phyloP scores from a whole-genome alignment of 1,140 invertebrate species.

The Calliopsis andreniformis region DNA sequence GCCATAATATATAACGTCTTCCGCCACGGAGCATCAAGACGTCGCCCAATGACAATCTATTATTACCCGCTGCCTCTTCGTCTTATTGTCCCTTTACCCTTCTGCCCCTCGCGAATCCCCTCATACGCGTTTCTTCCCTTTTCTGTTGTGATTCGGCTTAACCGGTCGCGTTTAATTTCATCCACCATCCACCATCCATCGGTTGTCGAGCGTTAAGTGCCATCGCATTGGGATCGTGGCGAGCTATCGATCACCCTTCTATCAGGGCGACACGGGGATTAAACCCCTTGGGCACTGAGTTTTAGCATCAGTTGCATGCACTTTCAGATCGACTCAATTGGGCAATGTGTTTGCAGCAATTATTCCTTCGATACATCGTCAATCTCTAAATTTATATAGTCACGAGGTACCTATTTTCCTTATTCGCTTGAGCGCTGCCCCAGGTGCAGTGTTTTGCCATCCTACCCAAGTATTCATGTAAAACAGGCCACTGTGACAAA shows the following conservation, averaged over 20 bases:
- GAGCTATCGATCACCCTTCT: too few species aligned
- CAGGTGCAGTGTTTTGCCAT: slow-evolving; percentile 15
- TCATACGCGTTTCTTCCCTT: slow-evolving; percentile 12
- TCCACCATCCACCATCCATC: slow-evolving; percentile 14
- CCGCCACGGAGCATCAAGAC: slow-evolving; percentile 63
- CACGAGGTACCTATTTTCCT: too few species aligned
- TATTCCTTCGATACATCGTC: too few species aligned
- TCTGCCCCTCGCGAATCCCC: slow-evolving; percentile 11
- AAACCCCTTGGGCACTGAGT: too few species aligned
- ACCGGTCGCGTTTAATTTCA: slow-evolving; percentile 62
- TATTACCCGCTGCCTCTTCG: slow-evolving; percentile 64
- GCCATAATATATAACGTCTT: slow-evolving; percentile 63
- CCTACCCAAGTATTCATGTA: neutral
- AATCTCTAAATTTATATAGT: too few species aligned
- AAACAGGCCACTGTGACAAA: slow-evolving; percentile 10
- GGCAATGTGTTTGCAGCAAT: too few species aligned
- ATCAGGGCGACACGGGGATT: too few species aligned
- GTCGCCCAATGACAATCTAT: slow-evolving; percentile 70
- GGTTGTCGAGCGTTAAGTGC: too few species aligned
- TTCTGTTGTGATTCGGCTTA: slow-evolving; percentile 46
- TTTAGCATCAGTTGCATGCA: too few species aligned
- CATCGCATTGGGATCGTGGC: too few species aligned
- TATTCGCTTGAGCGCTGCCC: too few species aligned
- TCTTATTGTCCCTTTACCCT: slow-evolving; percentile 46
- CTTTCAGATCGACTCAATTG: too few species aligned